Evolutionary conservation across 2,888 invertebrate species (phyloP).

Genomic region (Cantharis nigra): DNA sequence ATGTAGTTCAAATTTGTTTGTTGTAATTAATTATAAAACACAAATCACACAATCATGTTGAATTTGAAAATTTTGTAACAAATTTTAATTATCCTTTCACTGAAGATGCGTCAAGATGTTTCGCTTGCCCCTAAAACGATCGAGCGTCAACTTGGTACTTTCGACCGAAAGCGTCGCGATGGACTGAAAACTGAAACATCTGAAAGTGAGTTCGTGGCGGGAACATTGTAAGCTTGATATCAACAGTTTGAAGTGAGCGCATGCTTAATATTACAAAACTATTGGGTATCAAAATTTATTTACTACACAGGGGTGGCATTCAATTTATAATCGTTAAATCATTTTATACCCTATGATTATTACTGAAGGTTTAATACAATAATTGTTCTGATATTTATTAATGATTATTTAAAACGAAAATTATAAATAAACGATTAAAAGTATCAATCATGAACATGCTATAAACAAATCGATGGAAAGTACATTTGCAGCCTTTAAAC

Average conservation of each 20-base stretch:
- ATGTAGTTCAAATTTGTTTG: background rate
- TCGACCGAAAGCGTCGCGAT: constrained; percentile 17
- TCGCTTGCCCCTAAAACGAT: background rate
- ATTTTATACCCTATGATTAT: background rate
- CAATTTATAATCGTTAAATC: constrained; percentile 19
- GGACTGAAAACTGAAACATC: constrained; percentile 33
- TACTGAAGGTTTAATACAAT: background rate
- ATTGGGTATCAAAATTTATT: background rate
- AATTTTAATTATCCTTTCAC: background rate
- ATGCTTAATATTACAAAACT: constrained; percentile 12
- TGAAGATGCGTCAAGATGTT: background rate
- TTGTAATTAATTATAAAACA: background rate
- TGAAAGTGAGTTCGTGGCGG: constrained; percentile 27
- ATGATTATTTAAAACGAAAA: background rate
- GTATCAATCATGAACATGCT: background rate
- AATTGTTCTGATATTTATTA: background rate
- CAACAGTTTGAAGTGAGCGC: constrained; percentile 36
- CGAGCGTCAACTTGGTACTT: background rate
- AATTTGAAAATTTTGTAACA: background rate
- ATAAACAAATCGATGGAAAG: background rate
- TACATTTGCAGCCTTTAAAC: background rate
- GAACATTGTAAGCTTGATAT: constrained; percentile 32
- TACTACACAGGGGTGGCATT: constrained; percentile 11
- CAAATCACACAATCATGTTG: background rate
- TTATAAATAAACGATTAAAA: background rate